Percentiles rank a stretch among this genome's conserved stretches.
Evolutionary conservation across 2,113 vertebrate genomes (phyloP).

Genomic region (Megaceryle maxima): DNA sequence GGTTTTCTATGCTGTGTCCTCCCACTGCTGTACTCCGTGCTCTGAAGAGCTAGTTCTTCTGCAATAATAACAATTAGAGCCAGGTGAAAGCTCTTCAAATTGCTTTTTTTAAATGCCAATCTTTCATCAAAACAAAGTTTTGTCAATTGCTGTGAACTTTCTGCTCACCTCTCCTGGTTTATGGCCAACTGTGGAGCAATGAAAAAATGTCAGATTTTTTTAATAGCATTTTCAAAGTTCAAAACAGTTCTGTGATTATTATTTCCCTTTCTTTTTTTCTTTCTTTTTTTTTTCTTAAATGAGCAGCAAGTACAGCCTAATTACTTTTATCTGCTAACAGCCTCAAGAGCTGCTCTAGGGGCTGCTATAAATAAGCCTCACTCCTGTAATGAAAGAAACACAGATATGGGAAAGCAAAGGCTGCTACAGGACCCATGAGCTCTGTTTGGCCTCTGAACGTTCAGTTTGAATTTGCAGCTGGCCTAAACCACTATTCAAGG

Average conservation of each 20-base stretch:
- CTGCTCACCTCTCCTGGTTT: not conserved
- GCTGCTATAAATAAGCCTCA: not conserved
- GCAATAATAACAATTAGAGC: not conserved
- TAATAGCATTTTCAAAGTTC: not conserved
- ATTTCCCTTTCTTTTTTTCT: not conserved
- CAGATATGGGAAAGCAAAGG: not conserved
- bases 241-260: not conserved
- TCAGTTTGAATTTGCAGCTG: not conserved
- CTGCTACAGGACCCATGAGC: not conserved
- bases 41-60: not conserved
- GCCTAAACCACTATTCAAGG: not conserved
- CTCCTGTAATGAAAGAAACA: not conserved
- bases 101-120: not conserved
- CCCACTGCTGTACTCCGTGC: fast-evolving
- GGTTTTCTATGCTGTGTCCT: not conserved
- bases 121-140: not conserved
- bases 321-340: not conserved
- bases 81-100: not conserved
- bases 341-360: not conserved
- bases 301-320: not conserved
- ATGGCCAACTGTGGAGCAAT: not conserved
- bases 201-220: not conserved
- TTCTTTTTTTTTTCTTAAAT: not conserved
- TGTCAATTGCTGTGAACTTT: fast-evolving
- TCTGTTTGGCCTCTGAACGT: not conserved